Evolutionary conservation across 2,797 vertebrate genomes (phyloP), one percentile per base, ranked within the genome.

Genomic region (Otolemur crassicaudatus): DNA sequence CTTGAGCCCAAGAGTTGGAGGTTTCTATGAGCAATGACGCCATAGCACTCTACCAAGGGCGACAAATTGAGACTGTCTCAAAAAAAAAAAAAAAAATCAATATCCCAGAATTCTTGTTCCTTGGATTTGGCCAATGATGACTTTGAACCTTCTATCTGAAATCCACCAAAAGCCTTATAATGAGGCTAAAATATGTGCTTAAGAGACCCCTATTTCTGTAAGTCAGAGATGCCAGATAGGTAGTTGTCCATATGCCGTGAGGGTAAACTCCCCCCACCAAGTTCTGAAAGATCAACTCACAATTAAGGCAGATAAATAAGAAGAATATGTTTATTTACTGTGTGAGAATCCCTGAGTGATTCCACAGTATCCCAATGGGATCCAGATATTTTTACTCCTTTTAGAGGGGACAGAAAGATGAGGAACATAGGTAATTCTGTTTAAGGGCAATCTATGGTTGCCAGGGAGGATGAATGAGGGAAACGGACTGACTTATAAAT

Each of bases 81-180:
- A 49, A 49, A 49, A 73, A 81, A 95, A 86, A 65, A 34, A 6
- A 69, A 77, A 84, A 69, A 84, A 87, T 77, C 34, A 90, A 46
- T 34, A 79, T 79, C 65, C 75, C 69, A 86, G 75, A 84, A 22
- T 69, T 84, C 87, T 67, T 76, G 72, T 29, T 82, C n/a, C 61
- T 84, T 67, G 37, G n/a, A 75, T 94, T 31, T 95, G 63, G 79
- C 25, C 58, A 94, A 40, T 22, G 81, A 73, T 89, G 84, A 91
- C n/a, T 25, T 53, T 87, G 72, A 89, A n/a, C 43, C 60, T 76
- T 75, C 67, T 72, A 37, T 58, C 70, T 91, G 87, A 93, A 90
- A 93, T 72, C 87, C 56, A 73, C 81, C 34, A 84, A 82, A 86
- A 83, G 16, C 43, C 29, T 91, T 81, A 76, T 4, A 94, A 70